Conservation (phyloP, 2,113 vertebrate species). For the Pseudolaguvia tuberculata region DNA sequence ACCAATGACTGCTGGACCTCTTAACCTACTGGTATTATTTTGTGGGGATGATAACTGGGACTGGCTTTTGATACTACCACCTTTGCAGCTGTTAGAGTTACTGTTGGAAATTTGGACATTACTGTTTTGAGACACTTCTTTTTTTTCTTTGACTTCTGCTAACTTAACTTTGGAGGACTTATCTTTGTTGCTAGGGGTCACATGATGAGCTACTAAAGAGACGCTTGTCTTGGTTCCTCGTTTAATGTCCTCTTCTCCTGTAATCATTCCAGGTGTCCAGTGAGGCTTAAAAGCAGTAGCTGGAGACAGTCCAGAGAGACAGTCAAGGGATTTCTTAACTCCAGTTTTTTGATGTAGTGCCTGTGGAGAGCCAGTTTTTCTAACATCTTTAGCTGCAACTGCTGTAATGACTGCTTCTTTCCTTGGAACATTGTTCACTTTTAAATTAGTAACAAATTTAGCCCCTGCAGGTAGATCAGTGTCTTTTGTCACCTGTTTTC, state of each 20-base stretch:
- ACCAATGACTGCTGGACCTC: constrained; percentile 55
- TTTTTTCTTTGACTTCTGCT: constrained; percentile 64
- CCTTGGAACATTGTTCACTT: constrained; percentile 62
- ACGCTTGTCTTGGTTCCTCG: constrained; percentile 56
- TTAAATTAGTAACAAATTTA: constrained; percentile 55
- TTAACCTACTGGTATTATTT: constrained; percentile 58
- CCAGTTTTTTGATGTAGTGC: constrained; percentile 58
- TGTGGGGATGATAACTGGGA: constrained; percentile 50
- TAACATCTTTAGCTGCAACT: constrained; percentile 71
- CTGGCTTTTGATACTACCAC: constrained; percentile 45
- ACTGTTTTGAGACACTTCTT: constrained; percentile 61
- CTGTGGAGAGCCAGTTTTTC: constrained; percentile 60
- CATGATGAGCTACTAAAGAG: constrained; percentile 36
- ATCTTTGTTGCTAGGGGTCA: constrained; percentile 66
- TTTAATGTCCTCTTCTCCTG: constrained; percentile 63
- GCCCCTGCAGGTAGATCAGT: constrained; percentile 63
- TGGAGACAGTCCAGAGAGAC: constrained; percentile 53
- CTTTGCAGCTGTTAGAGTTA: constrained; percentile 62
- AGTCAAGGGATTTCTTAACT: constrained; percentile 64
- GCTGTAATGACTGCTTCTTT: constrained; percentile 67
- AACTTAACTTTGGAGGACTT: constrained; percentile 67
- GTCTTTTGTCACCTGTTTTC: constrained; percentile 69
- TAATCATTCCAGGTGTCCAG: constrained; percentile 58
- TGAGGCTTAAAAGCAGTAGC: constrained; percentile 58
- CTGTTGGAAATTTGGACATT: constrained; percentile 60